A percentile compares a stretch with the other conserved stretches of the same genome.
phyloP scores from a whole-genome alignment of 2,113 vertebrate genomes.

The Nymphicus hollandicus region DNA sequence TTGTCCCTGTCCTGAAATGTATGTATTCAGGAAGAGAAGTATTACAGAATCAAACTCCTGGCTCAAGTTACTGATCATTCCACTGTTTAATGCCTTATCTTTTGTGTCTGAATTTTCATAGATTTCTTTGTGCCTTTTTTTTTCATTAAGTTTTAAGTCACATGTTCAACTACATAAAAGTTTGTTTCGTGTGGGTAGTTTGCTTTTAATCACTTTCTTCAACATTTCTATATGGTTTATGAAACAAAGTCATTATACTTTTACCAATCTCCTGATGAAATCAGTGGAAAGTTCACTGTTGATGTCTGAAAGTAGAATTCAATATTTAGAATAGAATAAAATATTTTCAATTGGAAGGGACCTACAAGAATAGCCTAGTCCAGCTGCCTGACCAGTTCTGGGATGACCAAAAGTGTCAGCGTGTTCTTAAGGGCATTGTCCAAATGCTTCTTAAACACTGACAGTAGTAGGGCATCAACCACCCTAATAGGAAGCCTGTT shows the following conservation, averaged over 20 bases:
- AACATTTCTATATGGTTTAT: background rate
- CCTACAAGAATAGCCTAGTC: background rate
- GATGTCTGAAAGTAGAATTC: background rate
- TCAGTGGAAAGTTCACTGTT: background rate
- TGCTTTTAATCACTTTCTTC: background rate
- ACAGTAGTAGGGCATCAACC: rapidly evolving
- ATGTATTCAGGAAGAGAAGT: background rate
- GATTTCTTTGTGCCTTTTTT: background rate
- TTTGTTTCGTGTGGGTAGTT: background rate
- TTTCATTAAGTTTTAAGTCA: background rate
- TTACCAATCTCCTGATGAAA: background rate
- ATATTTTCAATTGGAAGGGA: background rate
- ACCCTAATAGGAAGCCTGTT: background rate
- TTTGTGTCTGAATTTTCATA: background rate
- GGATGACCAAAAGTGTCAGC: background rate
- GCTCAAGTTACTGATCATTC: background rate
- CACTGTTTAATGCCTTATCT: background rate
- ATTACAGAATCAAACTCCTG: background rate
- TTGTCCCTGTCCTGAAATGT: background rate
- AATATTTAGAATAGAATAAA: background rate
- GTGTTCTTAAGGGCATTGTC: background rate
- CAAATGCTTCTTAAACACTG: background rate
- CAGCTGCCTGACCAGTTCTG: background rate
- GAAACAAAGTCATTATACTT: background rate
- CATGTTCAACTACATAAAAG: background rate